phyloP scores from a whole-genome alignment of 2,797 vertebrate species.

The Anguilla pacifica region DNA sequence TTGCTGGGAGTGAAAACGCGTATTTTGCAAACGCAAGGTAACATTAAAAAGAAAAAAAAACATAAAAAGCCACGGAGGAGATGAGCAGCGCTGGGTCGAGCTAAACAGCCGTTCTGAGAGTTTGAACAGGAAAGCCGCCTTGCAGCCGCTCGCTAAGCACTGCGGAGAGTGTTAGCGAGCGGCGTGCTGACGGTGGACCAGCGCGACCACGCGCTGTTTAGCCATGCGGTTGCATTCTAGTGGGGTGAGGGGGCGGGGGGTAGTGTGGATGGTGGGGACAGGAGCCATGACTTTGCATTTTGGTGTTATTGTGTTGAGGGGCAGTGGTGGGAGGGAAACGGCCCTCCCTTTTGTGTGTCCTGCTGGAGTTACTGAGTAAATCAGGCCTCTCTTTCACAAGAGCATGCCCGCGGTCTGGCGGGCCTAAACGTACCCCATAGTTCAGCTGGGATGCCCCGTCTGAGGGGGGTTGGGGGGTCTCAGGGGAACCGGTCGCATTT shows the following conservation, averaged over 20 bases:
- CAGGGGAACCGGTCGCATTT: background rate
- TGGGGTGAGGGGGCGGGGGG: background rate
- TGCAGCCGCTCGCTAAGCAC: background rate
- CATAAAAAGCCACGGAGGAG: background rate
- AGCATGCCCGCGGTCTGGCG: conserved; percentile 10
- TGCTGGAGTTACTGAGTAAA: background rate
- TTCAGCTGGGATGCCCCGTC: conserved; percentile 13
- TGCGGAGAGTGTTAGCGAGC: background rate
- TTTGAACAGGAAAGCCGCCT: background rate
- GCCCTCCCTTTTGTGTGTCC: background rate
- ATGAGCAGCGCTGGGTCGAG: background rate
- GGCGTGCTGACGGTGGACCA: background rate
- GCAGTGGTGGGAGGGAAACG: background rate
- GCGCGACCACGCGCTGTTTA: background rate
- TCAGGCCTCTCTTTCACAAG: conserved; percentile 9
- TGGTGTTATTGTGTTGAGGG: background rate
- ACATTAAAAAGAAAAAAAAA: background rate
- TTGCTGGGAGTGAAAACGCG: background rate
- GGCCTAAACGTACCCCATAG: conserved; percentile 6
- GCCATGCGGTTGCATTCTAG: background rate
- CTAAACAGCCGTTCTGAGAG: background rate
- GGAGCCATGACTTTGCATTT: background rate
- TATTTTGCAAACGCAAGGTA: background rate
- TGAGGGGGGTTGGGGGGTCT: background rate
- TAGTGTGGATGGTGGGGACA: background rate